These are phyloP conservation scores for Struthio camelus DNA, from an alignment of 2,113 vertebrate species.

Conservation along the genomic window DNA sequence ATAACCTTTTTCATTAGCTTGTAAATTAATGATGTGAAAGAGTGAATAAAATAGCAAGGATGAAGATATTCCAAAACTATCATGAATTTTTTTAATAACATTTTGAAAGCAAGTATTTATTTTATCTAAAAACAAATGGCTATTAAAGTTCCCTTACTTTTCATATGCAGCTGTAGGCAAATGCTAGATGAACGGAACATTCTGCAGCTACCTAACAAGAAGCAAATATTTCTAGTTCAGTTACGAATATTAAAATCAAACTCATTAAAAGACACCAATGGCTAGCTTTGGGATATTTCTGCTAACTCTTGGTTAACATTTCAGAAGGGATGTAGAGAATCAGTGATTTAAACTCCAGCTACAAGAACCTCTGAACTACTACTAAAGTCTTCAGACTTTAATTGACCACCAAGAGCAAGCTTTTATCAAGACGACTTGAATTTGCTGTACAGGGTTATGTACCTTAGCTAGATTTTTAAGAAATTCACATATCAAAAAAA, in stretches of 20 bases:
- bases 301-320: neutral
- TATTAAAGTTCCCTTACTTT: neutral
- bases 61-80: neutral
- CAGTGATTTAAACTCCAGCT: neutral
- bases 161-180: neutral
- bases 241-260: neutral
- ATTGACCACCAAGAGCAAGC: neutral
- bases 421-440: neutral
- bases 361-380: neutral
- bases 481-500: neutral
- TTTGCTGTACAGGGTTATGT: rapidly evolving
- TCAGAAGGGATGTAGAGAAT: neutral
- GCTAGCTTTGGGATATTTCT: neutral
- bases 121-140: conserved; percentile 16
- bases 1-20: conserved; percentile 40
- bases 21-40: neutral
- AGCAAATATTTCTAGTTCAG: neutral
- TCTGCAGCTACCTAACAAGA: conserved; percentile 5
- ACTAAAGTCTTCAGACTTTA: neutral
- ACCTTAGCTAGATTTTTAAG: neutral
- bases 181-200: neutral
- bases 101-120: neutral
- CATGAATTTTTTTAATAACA: neutral
- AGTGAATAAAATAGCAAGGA: neutral
- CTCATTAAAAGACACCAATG: neutral